These are phyloP conservation scores for Achatina immaculata DNA, from an alignment of 1,140 invertebrate species.

Conservation along the genomic window DNA sequence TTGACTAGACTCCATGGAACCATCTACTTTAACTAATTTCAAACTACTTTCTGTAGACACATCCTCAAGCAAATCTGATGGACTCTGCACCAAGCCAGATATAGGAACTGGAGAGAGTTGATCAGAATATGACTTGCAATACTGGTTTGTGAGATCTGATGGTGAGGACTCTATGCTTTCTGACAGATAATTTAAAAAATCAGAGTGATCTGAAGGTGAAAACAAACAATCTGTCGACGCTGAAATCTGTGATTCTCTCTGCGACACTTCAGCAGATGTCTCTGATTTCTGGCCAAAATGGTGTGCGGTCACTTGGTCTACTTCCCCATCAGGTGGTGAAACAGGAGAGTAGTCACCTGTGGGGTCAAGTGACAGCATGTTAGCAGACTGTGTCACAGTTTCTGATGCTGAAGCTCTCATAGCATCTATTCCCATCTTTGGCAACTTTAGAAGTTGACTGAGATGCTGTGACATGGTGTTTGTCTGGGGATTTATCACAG, in stretches of 20 bases:
- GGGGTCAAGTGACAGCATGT: neutral
- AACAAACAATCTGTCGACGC: neutral
- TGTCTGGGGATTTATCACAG: neutral
- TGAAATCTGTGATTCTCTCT: neutral
- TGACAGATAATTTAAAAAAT: neutral
- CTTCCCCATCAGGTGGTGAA: neutral
- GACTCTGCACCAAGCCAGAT: neutral
- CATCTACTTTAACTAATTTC: no score
- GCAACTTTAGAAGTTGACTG: slow-evolving; percentile 6
- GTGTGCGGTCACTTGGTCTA: neutral
- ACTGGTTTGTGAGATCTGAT: neutral
- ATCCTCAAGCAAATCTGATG: slow-evolving; percentile 28
- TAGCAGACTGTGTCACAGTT: neutral
- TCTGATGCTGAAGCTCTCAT: neutral
- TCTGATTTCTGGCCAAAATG: neutral
- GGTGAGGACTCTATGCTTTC: neutral
- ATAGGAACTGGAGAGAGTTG: neutral
- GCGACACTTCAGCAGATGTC: neutral
- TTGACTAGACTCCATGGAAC: no score
- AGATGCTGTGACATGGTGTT: neutral
- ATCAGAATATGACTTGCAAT: neutral
- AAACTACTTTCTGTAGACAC: slow-evolving; percentile 32
- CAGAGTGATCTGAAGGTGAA: neutral
- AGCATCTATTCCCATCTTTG: neutral
- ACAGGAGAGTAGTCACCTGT: slow-evolving; percentile 28